Evolutionary conservation across 2,888 invertebrate species (phyloP), one percentile per base, ranked within the genome.

Genomic region (Drosophila algonquin): DNA sequence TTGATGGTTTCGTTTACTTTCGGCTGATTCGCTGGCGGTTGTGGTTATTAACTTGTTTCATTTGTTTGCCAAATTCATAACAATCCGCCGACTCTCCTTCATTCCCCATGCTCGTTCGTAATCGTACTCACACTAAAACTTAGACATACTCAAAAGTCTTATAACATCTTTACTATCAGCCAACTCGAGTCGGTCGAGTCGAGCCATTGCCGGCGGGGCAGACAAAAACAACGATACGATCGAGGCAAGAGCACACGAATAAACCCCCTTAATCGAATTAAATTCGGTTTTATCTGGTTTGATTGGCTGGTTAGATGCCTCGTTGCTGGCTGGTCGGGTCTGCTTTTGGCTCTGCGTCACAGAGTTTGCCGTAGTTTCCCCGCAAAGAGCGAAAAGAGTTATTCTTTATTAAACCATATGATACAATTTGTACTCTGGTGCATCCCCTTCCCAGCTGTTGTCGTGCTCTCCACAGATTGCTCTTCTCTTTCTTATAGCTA

Each of bases 211-310:
- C 40, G 14, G 40, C 14, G 40, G 40, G 14, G 40, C 40, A n/a
- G 76, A 51, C 56, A 68, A 45, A 53, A 65, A 68, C 55, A 68
- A 58, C 65, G 70, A 63, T 67, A 58, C 68, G 73, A 63, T 67
- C 73, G 72, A 6, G 63, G 67, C 73, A 75, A 82, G 74, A 85
- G 86, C 72, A 54, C 10, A 68, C 70, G 62, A 83, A 56, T 52
- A 54, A 73, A 79, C 90, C 84, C 78, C 87, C 76, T 89, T 81
- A 82, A 90, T 86, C 90, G 85, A 90, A 91, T 85, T 90, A 77
- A 83, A 90, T 75, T 91, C 91, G 88, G 91, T 88, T 90, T 87
- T 81, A 90, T 90, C 91, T 87, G 86, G 91, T 90, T 91, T 89
- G 74, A 77, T 78, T 81, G 80, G 81, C 73, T 57, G 69, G 59